Conservation (phyloP, 2,888 invertebrate genomes). For the Metopia argyrocephala region DNA sequence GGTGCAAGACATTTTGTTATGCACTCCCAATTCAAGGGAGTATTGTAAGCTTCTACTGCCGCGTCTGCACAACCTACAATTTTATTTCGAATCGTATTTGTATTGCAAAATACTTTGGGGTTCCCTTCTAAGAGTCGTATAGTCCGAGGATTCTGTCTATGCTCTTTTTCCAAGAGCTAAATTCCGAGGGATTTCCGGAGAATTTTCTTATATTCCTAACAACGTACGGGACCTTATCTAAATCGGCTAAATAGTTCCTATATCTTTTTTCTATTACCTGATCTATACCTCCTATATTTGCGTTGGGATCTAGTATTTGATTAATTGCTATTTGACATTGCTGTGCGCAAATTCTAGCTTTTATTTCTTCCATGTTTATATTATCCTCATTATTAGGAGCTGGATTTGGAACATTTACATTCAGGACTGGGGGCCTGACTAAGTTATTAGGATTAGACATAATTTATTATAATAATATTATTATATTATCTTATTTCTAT, state of each 20-base stretch:
- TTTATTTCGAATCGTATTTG: constrained; percentile 34
- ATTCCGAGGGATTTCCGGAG: constrained; percentile 18
- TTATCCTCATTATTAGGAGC: too few relatives aligned
- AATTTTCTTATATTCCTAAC: constrained; percentile 2
- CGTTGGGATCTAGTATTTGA: background rate
- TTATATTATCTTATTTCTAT: too few relatives aligned
- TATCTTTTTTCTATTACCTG: background rate
- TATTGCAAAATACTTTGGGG: constrained; percentile 45
- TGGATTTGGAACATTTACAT: background rate
- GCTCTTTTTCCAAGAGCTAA: constrained; percentile 47
- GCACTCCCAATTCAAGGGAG: background rate
- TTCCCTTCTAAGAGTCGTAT: constrained; percentile 29
- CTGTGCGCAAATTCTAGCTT: constrained; percentile 1
- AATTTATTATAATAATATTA: too few relatives aligned
- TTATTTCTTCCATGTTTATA: background rate
- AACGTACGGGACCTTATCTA: background rate
- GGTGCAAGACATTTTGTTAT: background rate
- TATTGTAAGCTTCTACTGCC: constrained; percentile 36
- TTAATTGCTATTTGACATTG: background rate
- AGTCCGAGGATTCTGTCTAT: constrained; percentile 8
- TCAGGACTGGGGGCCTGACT: constrained; percentile 1
- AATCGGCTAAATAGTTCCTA: background rate
- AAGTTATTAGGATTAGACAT: background rate
- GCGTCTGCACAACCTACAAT: constrained; percentile 29
- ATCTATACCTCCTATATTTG: background rate